phyloP scores from a whole-genome alignment of 2,888 invertebrate species.

The Autographa pulchrina region DNA sequence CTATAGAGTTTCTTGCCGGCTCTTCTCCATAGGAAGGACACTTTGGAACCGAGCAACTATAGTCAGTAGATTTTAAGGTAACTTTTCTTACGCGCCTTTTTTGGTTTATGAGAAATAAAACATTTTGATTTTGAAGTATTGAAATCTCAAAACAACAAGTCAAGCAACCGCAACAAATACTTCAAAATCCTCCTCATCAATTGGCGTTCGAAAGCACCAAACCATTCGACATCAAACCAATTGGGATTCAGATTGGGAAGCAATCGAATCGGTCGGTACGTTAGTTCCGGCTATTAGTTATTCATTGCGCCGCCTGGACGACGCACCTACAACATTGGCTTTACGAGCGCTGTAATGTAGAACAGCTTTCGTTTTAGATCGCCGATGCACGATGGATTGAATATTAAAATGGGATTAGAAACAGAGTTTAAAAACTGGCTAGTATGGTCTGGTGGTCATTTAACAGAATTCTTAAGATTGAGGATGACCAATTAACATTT shows the following conservation, averaged over 20 bases:
- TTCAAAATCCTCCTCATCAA: slow-evolving; percentile 34
- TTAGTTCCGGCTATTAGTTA: slow-evolving; percentile 55
- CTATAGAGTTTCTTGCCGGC: too few species aligned
- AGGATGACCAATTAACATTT: too few species aligned
- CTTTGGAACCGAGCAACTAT: too few species aligned
- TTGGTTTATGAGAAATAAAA: too few species aligned
- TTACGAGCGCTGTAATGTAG: slow-evolving; percentile 38
- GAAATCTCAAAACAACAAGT: too few species aligned
- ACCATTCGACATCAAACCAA: slow-evolving; percentile 44
- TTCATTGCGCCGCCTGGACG: slow-evolving; percentile 49
- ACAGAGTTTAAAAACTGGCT: neutral
- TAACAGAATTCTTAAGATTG: neutral
- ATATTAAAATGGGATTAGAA: slow-evolving; percentile 22
- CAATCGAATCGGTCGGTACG: slow-evolving; percentile 42
- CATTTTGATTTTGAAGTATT: too few species aligned
- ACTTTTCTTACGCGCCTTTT: too few species aligned
- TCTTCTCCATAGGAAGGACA: too few species aligned
- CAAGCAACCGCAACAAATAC: slow-evolving; percentile 5
- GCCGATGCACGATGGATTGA: slow-evolving; percentile 19
- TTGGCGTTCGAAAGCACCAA: slow-evolving; percentile 24
- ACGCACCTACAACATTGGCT: slow-evolving; percentile 38
- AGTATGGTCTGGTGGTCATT: neutral
- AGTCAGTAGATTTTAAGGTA: too few species aligned
- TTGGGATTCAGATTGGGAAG: slow-evolving; percentile 39
- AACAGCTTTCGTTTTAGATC: slow-evolving; percentile 38